Conservation (phyloP, 2,113 vertebrate genomes). For the Hippocampus guttulatus region DNA sequence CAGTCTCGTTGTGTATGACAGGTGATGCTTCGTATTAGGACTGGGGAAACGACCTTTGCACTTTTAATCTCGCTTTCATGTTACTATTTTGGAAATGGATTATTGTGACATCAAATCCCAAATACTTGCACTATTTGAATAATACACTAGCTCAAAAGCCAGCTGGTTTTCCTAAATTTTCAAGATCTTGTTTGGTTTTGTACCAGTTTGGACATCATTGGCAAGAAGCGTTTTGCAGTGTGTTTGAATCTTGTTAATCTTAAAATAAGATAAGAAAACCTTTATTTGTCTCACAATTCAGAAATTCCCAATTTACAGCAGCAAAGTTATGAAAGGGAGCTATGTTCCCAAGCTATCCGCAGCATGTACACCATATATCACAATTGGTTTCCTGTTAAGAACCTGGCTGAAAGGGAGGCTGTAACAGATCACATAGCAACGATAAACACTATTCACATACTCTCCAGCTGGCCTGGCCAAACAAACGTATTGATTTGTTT, state of each 20-base stretch:
- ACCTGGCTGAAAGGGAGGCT: conserved; percentile 1
- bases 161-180: not conserved
- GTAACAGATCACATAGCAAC: not conserved
- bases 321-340: not conserved
- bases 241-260: not conserved
- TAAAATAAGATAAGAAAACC: not conserved
- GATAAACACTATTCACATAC: conserved; percentile 14
- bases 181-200: not conserved
- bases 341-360: not conserved
- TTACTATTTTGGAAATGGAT: not conserved
- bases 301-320: too few relatives aligned
- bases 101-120: not conserved
- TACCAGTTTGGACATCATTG: not conserved
- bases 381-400: conserved; percentile 19
- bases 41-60: not conserved
- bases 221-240: not conserved
- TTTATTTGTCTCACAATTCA: too few relatives aligned
- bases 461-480: not conserved
- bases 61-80: not conserved
- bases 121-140: not conserved
- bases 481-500: conserved; percentile 33
- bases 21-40: not conserved
- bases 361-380: not conserved
- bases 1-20: not conserved
- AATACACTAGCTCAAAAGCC: not conserved